phyloP scores from a whole-genome alignment of 2,113 vertebrate genomes.

The Bubo blakistoni region DNA sequence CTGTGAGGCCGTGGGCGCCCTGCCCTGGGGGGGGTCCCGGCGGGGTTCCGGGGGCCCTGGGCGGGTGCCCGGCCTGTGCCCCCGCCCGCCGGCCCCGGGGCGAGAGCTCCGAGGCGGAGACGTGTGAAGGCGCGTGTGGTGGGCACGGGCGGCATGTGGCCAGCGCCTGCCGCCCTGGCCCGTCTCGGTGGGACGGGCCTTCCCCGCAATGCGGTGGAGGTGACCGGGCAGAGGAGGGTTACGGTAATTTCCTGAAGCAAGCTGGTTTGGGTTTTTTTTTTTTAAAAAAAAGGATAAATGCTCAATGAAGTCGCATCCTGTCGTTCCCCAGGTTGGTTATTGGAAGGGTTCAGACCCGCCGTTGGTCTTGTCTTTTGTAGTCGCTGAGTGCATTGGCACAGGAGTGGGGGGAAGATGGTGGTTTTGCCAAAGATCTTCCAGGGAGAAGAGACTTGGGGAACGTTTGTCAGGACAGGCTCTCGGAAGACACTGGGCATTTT shows the following conservation, averaged over 20 bases:
- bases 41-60: not conserved
- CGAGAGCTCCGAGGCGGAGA: fast-evolving
- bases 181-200: not conserved
- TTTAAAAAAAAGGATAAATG: not conserved
- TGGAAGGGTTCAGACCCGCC: not conserved
- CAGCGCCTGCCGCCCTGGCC: fast-evolving
- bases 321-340: not conserved
- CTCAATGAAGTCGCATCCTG: fast-evolving
- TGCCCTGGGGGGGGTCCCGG: not conserved
- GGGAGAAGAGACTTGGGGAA: not conserved
- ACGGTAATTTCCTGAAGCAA: not conserved
- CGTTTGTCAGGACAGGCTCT: not conserved
- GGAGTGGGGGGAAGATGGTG: fast-evolving
- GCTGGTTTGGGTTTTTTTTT: not conserved
- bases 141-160: fast-evolving
- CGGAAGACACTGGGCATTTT: fast-evolving
- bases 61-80: not conserved
- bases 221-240: not conserved
- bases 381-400: fast-evolving
- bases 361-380: not conserved
- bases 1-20: not conserved
- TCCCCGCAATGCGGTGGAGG: fast-evolving
- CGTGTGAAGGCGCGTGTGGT: fast-evolving
- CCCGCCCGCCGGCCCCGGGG: not conserved
- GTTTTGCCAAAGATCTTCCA: not conserved